These are phyloP conservation scores for Sula dactylatra DNA, from an alignment of 2,113 vertebrate species.

Conservation along the genomic window DNA sequence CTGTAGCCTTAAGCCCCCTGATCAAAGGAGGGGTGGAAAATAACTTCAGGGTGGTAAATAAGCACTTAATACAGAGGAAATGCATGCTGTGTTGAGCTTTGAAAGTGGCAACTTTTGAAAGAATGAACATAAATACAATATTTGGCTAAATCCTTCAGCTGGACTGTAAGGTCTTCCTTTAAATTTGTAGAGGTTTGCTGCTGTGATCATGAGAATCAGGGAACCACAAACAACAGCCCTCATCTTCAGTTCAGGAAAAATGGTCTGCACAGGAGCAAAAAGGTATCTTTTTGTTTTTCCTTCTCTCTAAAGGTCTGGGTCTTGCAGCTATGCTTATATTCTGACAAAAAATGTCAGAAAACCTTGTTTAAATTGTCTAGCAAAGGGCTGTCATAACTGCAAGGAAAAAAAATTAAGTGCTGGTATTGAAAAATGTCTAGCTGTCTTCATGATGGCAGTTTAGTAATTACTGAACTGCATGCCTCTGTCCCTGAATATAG, in stretches of 20 bases:
- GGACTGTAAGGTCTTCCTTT: background rate
- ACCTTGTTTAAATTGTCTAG: background rate
- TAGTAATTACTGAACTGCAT: background rate
- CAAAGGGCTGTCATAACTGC: background rate
- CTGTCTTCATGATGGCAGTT: background rate
- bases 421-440: background rate
- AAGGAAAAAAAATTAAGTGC: background rate
- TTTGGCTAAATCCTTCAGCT: background rate
- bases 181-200: constrained; percentile 87
- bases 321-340: background rate
- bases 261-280: constrained; percentile 98
- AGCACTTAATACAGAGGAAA: background rate
- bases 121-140: background rate
- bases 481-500: background rate
- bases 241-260: constrained; percentile 97
- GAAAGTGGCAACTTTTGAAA: background rate
- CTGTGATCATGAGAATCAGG: constrained; percentile 96
- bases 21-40: background rate
- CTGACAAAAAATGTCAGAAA: background rate
- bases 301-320: background rate
- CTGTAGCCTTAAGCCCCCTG: background rate
- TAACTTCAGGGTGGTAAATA: background rate
- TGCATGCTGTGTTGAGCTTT: background rate
- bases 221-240: constrained; percentile 94
- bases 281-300: constrained; percentile 73